These are phyloP conservation scores for Microchrysa polita DNA, from an alignment of 2,888 invertebrate genomes.

Conservation along the genomic window DNA sequence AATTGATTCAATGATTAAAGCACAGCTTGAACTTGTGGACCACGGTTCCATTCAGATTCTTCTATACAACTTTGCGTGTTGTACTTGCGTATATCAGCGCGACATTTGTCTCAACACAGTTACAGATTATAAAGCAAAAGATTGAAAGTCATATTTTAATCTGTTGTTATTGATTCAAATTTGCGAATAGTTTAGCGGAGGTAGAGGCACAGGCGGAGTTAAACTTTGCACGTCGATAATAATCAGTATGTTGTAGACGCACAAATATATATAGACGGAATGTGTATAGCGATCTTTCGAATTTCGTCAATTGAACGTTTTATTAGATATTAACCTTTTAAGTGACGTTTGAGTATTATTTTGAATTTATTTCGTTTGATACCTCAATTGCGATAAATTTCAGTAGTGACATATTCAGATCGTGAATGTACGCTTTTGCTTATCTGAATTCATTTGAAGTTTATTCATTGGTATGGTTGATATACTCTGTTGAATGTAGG, in stretches of 20 bases:
- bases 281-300: not conserved
- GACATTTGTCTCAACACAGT: conserved; percentile 9
- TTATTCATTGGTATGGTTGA: too few relatives aligned
- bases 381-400: conserved; percentile 5
- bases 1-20: conserved; percentile 19
- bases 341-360: not conserved
- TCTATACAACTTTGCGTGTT: too few relatives aligned
- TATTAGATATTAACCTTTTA: not conserved
- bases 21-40: conserved; percentile 11
- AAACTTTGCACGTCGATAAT: not conserved
- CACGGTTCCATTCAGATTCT: not conserved
- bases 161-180: conserved; percentile 18
- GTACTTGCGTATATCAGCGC: not conserved
- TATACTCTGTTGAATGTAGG: too few relatives aligned
- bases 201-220: not conserved
- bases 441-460: too few relatives aligned
- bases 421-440: not conserved
- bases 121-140: not conserved
- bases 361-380: not conserved
- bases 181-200: too few relatives aligned
- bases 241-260: not conserved
- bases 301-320: not conserved
- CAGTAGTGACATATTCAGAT: not conserved
- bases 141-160: conserved; percentile 17
- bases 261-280: not conserved